Base-by-base conservation (phyloP, 1,140 invertebrate genomes). In the Zaprionus nigranus region DNA sequence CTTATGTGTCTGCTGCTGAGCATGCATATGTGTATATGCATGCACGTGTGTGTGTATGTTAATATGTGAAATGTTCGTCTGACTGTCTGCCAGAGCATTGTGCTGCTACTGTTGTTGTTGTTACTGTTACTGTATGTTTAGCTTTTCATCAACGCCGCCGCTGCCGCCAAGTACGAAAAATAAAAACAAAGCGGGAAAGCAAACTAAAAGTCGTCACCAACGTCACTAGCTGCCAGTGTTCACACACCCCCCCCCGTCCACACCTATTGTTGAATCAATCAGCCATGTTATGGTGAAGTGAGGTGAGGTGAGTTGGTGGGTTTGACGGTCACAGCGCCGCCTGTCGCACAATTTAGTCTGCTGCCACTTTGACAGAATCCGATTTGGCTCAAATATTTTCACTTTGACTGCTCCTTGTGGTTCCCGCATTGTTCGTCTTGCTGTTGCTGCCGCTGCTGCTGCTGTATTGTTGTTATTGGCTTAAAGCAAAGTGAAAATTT, bases 371-470 rank as follows among this genome's bases (percentile, higher is more conserved):
- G 68, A 53, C 63, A 54, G 46, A 43, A 67, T 60, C 36, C 34
- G 56, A 73, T 67, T 86, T 86, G 68, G 60, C 71, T 69, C 30
- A 79, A 85, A 86, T 85, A 86, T 85, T 85, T 85, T 79, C 61
- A 71, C 51, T 82, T 78, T 60, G 75, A 69, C 75, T 82, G 79
- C 34, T 64, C 62, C 49, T 30, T 82, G 75, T 82, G 79, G 64
- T 59, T 66, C 51, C 75, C 46, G 46, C 46, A 51, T 51, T 51
- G 46, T 51, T 51, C 46, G 13, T 20, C 46, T 51, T 22, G 46
- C 46, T 22, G 46, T 11, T 54, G 30, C 34, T 24, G 69, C 69
- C 22, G 69, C 69, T 75, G 69, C 11, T 51, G 69, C 69, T 75
- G 69, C 11, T 51, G 61, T 59, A 67, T 9, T 54, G n/a, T 66